Conservation (phyloP, 1,140 invertebrate genomes). For the Neotoxoptera formosana region DNA sequence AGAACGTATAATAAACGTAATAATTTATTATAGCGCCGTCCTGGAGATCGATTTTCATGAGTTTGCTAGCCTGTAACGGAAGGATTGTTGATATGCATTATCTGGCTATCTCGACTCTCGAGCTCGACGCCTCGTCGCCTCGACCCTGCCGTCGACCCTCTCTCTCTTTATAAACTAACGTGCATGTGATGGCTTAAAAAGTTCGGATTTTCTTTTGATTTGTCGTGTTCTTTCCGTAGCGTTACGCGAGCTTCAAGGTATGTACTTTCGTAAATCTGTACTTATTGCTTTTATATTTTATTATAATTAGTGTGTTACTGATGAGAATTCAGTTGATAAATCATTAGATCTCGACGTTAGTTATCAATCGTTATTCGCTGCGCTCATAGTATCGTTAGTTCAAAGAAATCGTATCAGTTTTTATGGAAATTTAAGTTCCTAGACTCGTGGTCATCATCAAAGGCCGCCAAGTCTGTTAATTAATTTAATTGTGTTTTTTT, state of each 20-base stretch:
- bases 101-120: neutral
- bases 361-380: neutral
- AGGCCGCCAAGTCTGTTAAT: neutral
- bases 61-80: neutral
- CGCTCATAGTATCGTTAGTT: neutral
- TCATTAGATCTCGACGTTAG: neutral
- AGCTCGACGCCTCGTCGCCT: no score
- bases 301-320: neutral
- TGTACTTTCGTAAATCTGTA: neutral
- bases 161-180: neutral
- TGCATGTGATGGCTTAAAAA: neutral
- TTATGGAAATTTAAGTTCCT: neutral
- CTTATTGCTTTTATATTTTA: neutral
- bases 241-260: neutral
- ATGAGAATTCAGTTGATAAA: neutral
- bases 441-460: neutral
- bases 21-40: no score
- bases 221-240: slow-evolving; percentile 68
- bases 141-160: neutral
- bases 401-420: neutral
- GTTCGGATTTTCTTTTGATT: slow-evolving; percentile 64
- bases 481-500: neutral
- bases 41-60: neutral
- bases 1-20: no score
- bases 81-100: neutral